Conservation (phyloP, 2,888 invertebrate genomes). For the Apamea monoglypha region DNA sequence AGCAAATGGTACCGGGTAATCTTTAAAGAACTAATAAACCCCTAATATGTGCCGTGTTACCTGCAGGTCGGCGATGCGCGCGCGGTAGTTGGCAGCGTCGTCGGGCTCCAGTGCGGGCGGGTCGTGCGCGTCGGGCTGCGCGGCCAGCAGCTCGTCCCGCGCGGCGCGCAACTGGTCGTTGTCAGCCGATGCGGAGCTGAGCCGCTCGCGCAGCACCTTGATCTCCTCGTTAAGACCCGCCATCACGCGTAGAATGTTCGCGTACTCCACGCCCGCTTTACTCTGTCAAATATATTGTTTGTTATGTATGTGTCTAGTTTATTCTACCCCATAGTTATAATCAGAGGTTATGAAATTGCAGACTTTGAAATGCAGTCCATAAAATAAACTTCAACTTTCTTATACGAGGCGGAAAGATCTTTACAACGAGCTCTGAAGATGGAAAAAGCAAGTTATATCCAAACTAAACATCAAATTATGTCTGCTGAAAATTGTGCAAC, state of each 20-base stretch:
- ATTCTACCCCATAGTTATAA: background rate
- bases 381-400: background rate
- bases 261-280: constrained; percentile 85
- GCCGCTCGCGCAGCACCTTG: constrained; percentile 82
- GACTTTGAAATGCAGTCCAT: background rate
- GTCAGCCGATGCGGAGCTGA: constrained; percentile 75
- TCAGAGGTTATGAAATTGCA: background rate
- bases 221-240: constrained; percentile 88
- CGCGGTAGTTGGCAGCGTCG: constrained; percentile 76
- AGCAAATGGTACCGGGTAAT: background rate
- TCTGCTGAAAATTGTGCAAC: constrained; percentile 35
- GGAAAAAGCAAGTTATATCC: constrained; percentile 11
- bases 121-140: constrained; percentile 72
- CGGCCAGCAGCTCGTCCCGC: constrained; percentile 85
- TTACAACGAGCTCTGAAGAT: background rate
- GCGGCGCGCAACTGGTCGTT: constrained; percentile 82
- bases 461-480: constrained; percentile 19
- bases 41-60: constrained; percentile 60
- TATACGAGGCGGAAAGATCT: background rate
- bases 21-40: background rate
- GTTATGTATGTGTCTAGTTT: constrained; percentile 20
- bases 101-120: constrained; percentile 70
- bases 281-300: constrained; percentile 70
- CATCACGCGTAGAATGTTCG: constrained; percentile 87
- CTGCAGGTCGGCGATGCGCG: constrained; percentile 83